Percentiles rank a stretch among this genome's conserved stretches.
Evolutionary conservation across 2,113 vertebrate genomes (phyloP).

Genomic region (Etheostoma cragini): DNA sequence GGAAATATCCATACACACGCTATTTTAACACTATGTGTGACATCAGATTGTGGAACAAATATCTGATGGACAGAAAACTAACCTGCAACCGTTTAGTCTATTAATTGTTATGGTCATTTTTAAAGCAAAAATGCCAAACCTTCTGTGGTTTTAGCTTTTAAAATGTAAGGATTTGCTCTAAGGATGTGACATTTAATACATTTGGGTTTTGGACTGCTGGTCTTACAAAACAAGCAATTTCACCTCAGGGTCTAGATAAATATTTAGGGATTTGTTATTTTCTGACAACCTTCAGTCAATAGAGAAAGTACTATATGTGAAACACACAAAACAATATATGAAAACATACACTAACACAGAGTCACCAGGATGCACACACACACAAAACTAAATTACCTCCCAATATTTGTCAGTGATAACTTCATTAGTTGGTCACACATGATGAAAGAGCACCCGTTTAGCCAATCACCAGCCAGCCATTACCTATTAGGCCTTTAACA

Average conservation of each 20-base stretch:
- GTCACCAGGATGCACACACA: background rate
- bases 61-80: background rate
- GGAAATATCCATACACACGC: background rate
- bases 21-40: background rate
- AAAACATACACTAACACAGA: background rate
- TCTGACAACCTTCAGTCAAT: background rate
- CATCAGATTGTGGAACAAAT: background rate
- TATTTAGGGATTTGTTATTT: background rate
- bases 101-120: background rate
- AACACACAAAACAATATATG: background rate
- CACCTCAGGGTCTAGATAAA: background rate
- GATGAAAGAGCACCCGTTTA: constrained; percentile 48
- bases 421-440: constrained; percentile 57
- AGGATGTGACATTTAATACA: background rate
- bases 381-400: constrained; percentile 46
- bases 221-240: background rate
- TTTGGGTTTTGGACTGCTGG: background rate
- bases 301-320: background rate
- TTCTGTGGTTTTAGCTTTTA: background rate
- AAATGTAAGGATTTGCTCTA: background rate
- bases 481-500: constrained; percentile 56
- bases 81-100: background rate
- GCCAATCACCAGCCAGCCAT: constrained; percentile 42
- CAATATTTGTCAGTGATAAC: constrained; percentile 45
- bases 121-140: background rate